These are phyloP conservation scores for Ypsolopha scabrella DNA, from an alignment of 2,888 invertebrate species.

Conservation along the genomic window DNA sequence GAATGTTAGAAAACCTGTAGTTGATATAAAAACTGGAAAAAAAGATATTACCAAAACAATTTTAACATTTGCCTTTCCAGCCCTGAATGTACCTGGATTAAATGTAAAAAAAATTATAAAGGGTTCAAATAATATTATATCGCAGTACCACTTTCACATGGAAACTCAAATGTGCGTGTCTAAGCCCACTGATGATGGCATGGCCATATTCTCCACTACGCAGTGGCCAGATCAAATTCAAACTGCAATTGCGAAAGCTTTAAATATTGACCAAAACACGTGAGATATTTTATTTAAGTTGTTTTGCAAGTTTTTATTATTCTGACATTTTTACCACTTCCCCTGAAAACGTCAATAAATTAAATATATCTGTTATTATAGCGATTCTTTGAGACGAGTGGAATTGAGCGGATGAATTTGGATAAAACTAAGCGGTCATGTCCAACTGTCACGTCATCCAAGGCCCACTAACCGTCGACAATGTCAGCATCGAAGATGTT, in stretches of 20 bases:
- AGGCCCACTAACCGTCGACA: too few species aligned
- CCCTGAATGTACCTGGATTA: constrained; percentile 27
- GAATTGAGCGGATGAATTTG: too few species aligned
- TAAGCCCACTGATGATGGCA: constrained; percentile 76
- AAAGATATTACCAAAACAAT: neutral
- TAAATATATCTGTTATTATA: too few species aligned
- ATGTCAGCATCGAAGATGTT: too few species aligned
- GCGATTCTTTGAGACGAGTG: too few species aligned
- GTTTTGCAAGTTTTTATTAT: too few species aligned
- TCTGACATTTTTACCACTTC: too few species aligned
- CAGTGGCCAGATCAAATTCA: constrained; percentile 73
- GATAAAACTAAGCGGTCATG: too few species aligned
- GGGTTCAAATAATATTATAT: constrained; percentile 62
- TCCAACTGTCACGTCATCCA: too few species aligned
- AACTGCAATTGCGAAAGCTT: constrained; percentile 55
- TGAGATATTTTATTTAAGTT: constrained; percentile 27
- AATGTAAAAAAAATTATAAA: constrained; percentile 46
- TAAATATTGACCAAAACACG: constrained; percentile 71
- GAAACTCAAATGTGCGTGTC: constrained; percentile 75
- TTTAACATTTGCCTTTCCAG: constrained; percentile 10
- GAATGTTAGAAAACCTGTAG: constrained; percentile 33
- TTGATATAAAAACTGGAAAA: constrained; percentile 25
- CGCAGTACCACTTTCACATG: constrained; percentile 80
- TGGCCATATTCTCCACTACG: constrained; percentile 71
- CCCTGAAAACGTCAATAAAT: too few species aligned